Evolutionary conservation across 2,888 invertebrate genomes (phyloP).

Genomic region (Platycnemis pennipes): DNA sequence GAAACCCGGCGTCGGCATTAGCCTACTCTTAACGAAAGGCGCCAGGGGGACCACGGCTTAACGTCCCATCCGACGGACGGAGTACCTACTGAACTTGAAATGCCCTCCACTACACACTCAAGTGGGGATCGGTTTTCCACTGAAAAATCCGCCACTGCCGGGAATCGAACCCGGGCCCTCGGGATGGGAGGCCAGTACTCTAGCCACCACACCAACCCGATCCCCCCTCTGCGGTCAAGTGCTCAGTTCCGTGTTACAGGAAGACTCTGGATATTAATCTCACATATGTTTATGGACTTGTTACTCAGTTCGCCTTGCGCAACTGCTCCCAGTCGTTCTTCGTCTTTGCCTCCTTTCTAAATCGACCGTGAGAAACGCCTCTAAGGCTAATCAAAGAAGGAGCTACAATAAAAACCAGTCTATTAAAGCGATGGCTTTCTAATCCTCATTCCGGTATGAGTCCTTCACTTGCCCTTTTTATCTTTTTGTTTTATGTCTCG

Average conservation of each 20-base stretch:
- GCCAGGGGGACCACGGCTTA: too few species aligned
- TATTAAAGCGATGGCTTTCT: neutral
- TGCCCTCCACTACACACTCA: too few species aligned
- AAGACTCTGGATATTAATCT: neutral
- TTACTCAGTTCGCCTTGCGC: neutral
- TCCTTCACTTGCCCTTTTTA: neutral
- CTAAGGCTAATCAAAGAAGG: constrained; percentile 31
- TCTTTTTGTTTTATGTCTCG: constrained; percentile 19
- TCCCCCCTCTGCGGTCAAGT: too few species aligned
- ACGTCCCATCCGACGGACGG: too few species aligned
- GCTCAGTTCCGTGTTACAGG: neutral
- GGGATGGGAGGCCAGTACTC: too few species aligned
- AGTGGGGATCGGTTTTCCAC: too few species aligned
- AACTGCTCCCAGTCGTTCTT: neutral
- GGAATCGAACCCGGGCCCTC: too few species aligned
- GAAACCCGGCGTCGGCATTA: too few species aligned
- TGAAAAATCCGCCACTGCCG: too few species aligned
- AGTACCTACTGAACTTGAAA: too few species aligned
- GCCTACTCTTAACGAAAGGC: too few species aligned
- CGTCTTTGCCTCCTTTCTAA: constrained; percentile 4
- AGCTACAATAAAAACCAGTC: neutral
- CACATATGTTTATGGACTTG: neutral
- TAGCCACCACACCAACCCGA: too few species aligned
- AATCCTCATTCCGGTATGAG: constrained; percentile 12
- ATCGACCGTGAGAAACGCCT: constrained; percentile 22